phyloP scores from a whole-genome alignment of 2,797 vertebrate species.

The Gymnothorax reevesii region DNA sequence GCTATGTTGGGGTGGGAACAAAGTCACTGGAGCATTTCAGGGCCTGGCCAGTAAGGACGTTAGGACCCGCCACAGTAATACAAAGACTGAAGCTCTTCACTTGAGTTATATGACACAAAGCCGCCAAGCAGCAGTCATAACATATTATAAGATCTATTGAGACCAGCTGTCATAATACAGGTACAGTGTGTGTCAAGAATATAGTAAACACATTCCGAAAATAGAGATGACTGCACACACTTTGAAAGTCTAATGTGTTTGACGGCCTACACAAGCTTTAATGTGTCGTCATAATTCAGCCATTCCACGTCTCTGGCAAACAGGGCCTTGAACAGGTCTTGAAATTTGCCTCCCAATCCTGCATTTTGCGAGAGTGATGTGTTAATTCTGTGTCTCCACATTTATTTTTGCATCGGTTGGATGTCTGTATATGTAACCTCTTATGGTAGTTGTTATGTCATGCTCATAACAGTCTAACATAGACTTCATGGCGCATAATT shows the following conservation, averaged over 20 bases:
- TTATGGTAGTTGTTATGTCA: neutral
- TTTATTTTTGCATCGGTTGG: too few species aligned
- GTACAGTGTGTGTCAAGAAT: neutral
- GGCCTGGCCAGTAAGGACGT: neutral
- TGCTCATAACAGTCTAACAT: neutral
- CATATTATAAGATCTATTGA: neutral
- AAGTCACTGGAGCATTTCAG: neutral
- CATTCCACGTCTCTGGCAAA: too few species aligned
- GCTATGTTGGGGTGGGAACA: neutral
- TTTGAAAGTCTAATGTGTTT: neutral
- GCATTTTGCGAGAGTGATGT: too few species aligned
- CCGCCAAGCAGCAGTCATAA: neutral
- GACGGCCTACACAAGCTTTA: neutral
- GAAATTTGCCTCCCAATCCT: too few species aligned
- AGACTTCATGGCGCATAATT: neutral
- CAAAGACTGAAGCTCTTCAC: neutral
- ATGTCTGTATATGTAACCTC: too few species aligned
- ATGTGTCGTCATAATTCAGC: neutral
- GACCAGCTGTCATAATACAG: neutral
- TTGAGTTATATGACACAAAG: neutral
- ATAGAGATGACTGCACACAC: neutral
- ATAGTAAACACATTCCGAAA: neutral
- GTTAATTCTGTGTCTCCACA: too few species aligned
- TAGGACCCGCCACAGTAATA: neutral
- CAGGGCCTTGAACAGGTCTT: too few species aligned